Evolutionary conservation across 2,888 invertebrate genomes (phyloP).

Genomic region (Nemoura dubitans): DNA sequence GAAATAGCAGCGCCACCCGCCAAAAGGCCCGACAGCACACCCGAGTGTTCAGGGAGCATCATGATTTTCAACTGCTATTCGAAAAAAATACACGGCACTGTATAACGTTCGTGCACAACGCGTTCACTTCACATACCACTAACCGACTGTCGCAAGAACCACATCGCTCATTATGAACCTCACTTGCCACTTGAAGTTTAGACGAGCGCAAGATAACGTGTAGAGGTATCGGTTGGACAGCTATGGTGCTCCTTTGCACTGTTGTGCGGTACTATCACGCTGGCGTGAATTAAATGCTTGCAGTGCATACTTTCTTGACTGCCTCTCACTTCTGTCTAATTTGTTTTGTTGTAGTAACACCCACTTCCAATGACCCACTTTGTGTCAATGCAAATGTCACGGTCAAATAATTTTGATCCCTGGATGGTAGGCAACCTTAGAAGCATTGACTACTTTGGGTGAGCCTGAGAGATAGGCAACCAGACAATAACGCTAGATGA

Average conservation of each 20-base stretch:
- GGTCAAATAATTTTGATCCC: neutral
- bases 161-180: neutral
- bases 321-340: neutral
- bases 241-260: neutral
- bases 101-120: neutral
- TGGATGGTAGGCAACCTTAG: too few relatives aligned
- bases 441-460: too few relatives aligned
- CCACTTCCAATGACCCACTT: neutral
- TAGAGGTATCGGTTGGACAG: neutral
- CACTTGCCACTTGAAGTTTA: neutral
- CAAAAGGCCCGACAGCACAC: slow-evolving; percentile 9
- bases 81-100: too few relatives aligned
- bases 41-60: slow-evolving; percentile 27
- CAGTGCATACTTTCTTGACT: neutral
- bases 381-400: neutral
- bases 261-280: neutral
- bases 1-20: slow-evolving; percentile 44
- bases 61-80: neutral
- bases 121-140: neutral
- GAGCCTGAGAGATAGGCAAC: too few relatives aligned
- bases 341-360: neutral
- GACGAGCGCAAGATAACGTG: neutral
- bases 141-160: neutral
- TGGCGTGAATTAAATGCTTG: neutral
- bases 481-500: too few relatives aligned